phyloP scores from a whole-genome alignment of 1,140 invertebrate genomes.

The Capitella teleta region DNA sequence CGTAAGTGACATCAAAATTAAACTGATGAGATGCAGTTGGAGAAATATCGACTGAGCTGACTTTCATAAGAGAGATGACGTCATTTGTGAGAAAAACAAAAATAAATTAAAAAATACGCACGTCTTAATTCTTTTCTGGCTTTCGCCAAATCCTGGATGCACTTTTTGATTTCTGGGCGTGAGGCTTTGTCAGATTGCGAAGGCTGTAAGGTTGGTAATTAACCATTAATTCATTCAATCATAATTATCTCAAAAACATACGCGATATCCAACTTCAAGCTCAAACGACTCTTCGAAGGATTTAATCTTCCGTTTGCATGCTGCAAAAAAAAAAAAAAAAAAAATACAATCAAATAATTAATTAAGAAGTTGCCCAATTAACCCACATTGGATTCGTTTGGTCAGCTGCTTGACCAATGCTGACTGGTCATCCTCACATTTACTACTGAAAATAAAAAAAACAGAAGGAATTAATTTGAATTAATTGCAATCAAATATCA shows the following conservation, averaged over 20 bases:
- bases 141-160: constrained; percentile 62
- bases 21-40: too few relatives aligned
- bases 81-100: too few relatives aligned
- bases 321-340: constrained; percentile 19
- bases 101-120: too few relatives aligned
- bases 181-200: constrained; percentile 79
- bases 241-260: constrained; percentile 14
- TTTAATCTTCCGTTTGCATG: constrained; percentile 72
- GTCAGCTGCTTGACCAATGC: constrained; percentile 46
- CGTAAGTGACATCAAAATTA: too few relatives aligned
- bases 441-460: not conserved
- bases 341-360: too few relatives aligned
- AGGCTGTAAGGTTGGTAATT: constrained; percentile 48
- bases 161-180: constrained; percentile 67
- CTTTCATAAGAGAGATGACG: too few relatives aligned
- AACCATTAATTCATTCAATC: too few relatives aligned
- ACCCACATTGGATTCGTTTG: constrained; percentile 59
- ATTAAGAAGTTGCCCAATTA: too few relatives aligned
- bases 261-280: constrained; percentile 60
- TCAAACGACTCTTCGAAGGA: constrained; percentile 78
- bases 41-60: too few relatives aligned
- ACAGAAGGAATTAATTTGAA: not conserved
- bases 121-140: constrained; percentile 72
- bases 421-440: constrained; percentile 28
- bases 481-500: too few relatives aligned